Evolutionary conservation across 2,888 invertebrate species (phyloP).

Genomic region (Anoplius nigerrimus): DNA sequence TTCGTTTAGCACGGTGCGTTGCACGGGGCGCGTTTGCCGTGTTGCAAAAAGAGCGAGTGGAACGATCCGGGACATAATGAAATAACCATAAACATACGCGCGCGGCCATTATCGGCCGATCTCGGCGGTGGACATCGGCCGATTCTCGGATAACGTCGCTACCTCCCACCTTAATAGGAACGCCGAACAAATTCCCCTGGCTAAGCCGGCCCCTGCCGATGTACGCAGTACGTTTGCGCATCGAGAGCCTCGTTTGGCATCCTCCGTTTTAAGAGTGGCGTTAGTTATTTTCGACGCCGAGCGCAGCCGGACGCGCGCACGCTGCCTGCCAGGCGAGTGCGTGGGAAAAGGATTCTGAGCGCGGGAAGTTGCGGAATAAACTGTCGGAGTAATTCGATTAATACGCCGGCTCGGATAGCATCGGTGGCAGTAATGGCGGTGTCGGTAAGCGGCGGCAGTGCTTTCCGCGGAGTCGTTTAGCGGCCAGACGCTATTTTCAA

Average conservation of each 20-base stretch:
- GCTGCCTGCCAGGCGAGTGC: not conserved
- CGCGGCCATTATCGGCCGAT: conserved; percentile 52
- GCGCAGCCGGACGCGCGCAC: not conserved
- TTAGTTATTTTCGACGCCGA: not conserved
- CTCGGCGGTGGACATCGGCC: conserved; percentile 29
- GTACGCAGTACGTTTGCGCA: not conserved
- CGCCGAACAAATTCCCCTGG: conserved; percentile 42
- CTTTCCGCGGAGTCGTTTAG: too few relatives aligned
- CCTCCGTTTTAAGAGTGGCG: too few relatives aligned
- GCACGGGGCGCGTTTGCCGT: conserved; percentile 19
- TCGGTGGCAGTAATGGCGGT: too few relatives aligned
- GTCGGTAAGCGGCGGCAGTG: too few relatives aligned
- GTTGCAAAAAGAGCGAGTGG: conserved; percentile 29
- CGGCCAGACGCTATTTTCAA: too few relatives aligned
- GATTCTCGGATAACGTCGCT: conserved; percentile 1
- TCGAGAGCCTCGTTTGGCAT: not conserved
- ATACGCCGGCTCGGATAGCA: too few relatives aligned
- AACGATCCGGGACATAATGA: conserved; percentile 52
- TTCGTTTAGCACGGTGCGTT: too few relatives aligned
- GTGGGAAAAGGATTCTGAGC: too few relatives aligned
- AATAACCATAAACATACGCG: conserved; percentile 60
- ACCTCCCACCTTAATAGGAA: conserved; percentile 13
- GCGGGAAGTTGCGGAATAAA: too few relatives aligned
- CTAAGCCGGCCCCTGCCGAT: not conserved
- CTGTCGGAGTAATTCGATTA: too few relatives aligned